A percentile compares a stretch with the other conserved stretches of the same genome.
These are phyloP conservation scores for Cydia strobilella DNA, from an alignment of 1,140 invertebrate species.

Conservation along the genomic window DNA sequence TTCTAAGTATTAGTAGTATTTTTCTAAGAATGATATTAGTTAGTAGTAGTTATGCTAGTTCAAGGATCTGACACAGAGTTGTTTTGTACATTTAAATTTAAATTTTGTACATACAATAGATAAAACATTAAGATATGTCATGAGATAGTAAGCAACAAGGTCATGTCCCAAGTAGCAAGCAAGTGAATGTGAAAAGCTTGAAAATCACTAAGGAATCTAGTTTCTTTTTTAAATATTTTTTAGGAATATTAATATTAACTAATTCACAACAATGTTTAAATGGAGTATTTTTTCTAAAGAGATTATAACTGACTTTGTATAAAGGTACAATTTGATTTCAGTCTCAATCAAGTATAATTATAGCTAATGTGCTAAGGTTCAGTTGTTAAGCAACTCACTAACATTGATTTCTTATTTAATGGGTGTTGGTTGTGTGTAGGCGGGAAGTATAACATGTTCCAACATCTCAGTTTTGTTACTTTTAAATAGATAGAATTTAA, in stretches of 20 bases:
- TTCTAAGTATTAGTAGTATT: too few relatives aligned
- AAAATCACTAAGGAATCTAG: not conserved
- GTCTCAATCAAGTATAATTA: too few relatives aligned
- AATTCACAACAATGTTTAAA: too few relatives aligned
- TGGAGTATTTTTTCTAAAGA: too few relatives aligned
- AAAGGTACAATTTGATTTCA: not conserved
- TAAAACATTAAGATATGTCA: not conserved
- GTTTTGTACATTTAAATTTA: not conserved
- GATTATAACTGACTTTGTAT: not conserved
- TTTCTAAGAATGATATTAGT: not conserved
- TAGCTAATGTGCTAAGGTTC: not conserved
- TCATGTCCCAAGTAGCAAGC: not conserved
- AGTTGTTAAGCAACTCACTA: not conserved
- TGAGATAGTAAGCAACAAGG: not conserved
- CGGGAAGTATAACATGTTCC: not conserved
- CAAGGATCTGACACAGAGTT: not conserved
- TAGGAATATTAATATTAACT: too few relatives aligned
- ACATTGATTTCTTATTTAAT: not conserved
- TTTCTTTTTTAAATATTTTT: too few relatives aligned
- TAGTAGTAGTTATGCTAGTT: not conserved
- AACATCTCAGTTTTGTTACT: not conserved
- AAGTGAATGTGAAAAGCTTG: not conserved
- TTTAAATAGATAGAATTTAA: not conserved
- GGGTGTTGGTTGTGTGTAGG: constrained; percentile 12
- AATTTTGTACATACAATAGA: not conserved